Base-by-base conservation (phyloP, 2,797 vertebrate species). In the Loriculus beryllinus region DNA sequence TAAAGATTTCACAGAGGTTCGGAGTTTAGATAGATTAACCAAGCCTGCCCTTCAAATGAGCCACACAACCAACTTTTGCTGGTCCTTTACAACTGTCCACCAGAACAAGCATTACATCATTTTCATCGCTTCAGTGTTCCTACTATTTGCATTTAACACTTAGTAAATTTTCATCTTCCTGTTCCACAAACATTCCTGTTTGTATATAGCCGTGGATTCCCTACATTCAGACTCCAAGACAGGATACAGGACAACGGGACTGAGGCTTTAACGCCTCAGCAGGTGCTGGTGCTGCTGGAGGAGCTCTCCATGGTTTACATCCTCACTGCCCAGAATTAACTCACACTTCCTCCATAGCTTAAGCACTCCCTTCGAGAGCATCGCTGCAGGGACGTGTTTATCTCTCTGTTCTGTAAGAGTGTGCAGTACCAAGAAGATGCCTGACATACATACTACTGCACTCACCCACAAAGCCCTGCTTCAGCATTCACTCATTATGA, bases 361-460 rank as follows among this genome's bases (percentile, higher is more conserved):
- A 71, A 37, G 20, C 25, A 18, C 18, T 25, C 17, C 43, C 19
- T 72, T 59, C 26, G 28, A 62, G 28, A 88, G 37, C 57, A 48
- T 3, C 35, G 52, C 20, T 1, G 5, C 2, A 14, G 1, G 43
- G 5, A 16, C 7, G 5, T 1, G 1, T 17, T 28, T 12, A 47
- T 28, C 39, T 33, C 33, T 67, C 42, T 26, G 28, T 2, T 59
- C 26, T 56, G 37, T 4, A n/a, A 31, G 10, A 81, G 43, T 7
- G 7, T 1, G 7, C 40, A 49, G 51, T 6, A 40, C 31, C 37
- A 35, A 40, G 11, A 37, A 28, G 25, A 51, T 14, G 14, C 14
- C 23, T 5, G 2, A 25, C 47, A 35, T 0, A 35, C 0, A 4
- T 17, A 2, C 20, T 15, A 43, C 0, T 0, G 39, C 47, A 77